Percentiles rank a stretch among this genome's conserved stretches.
Conservation (phyloP, 1,140 invertebrate species). For the Plodia interpunctella region DNA sequence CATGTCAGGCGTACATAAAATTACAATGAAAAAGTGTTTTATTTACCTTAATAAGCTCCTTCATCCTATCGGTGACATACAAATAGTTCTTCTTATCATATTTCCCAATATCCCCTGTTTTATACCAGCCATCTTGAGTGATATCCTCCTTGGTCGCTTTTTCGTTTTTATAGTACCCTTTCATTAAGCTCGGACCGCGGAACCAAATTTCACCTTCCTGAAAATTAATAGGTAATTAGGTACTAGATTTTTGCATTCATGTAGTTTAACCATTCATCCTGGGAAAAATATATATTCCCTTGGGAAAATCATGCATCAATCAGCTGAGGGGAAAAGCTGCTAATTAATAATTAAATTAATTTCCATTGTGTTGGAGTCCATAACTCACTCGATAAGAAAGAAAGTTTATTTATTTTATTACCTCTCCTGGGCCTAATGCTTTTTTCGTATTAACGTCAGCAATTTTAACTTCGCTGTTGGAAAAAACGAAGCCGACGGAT, state of each 20-base stretch:
- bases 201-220: constrained; percentile 83
- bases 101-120: constrained; percentile 89
- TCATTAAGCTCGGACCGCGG: constrained; percentile 84
- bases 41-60: constrained; percentile 90
- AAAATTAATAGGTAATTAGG: background rate
- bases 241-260: too few relatives aligned
- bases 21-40: too few relatives aligned
- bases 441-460: constrained; percentile 78
- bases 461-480: constrained; percentile 82
- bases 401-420: too few relatives aligned
- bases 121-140: constrained; percentile 85
- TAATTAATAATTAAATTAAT: too few relatives aligned
- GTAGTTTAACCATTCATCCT: too few relatives aligned
- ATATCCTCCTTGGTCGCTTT: constrained; percentile 84
- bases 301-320: too few relatives aligned
- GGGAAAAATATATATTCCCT: too few relatives aligned
- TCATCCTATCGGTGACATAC: constrained; percentile 89
- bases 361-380: too few relatives aligned
- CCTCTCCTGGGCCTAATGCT: constrained; percentile 78
- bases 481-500: constrained; percentile 79
- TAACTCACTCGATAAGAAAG: too few relatives aligned
- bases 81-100: constrained; percentile 85
- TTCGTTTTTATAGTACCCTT: constrained; percentile 88
- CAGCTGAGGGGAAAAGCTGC: too few relatives aligned
- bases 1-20: too few relatives aligned